Conservation (phyloP, 2,888 invertebrate species). For the Tenodera sinensis region DNA sequence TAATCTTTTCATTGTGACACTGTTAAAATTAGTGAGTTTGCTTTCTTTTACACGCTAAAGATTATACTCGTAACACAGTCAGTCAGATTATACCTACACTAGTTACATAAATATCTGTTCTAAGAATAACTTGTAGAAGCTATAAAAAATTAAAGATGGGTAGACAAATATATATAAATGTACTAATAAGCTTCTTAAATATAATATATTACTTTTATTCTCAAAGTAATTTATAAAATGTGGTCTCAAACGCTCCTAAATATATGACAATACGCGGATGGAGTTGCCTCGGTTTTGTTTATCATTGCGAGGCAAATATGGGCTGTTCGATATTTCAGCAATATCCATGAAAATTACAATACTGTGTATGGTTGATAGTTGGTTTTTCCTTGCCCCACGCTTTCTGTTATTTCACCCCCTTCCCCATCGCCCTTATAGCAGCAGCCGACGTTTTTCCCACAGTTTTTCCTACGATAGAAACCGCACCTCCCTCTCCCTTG, state of each 20-base stretch:
- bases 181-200: no score
- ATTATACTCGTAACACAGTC: no score
- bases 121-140: no score
- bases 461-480: not conserved
- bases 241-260: not conserved
- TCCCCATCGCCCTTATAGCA: not conserved
- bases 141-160: no score
- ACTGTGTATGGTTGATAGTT: not conserved
- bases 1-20: no score
- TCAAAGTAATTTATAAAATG: not conserved
- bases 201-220: no score
- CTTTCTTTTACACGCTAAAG: no score
- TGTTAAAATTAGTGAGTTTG: no score
- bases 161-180: no score
- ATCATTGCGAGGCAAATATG: not conserved
- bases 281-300: not conserved
- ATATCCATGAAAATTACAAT: not conserved
- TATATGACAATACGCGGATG: not conserved
- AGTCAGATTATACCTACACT: no score
- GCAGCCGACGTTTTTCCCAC: not conserved
- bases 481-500: not conserved
- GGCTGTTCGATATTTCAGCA: not conserved
- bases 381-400: not conserved
- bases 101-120: no score
- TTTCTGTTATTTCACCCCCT: constrained; percentile 6